Evolutionary conservation across 2,888 invertebrate genomes (phyloP).

Genomic region (Microplitis deprimator): DNA sequence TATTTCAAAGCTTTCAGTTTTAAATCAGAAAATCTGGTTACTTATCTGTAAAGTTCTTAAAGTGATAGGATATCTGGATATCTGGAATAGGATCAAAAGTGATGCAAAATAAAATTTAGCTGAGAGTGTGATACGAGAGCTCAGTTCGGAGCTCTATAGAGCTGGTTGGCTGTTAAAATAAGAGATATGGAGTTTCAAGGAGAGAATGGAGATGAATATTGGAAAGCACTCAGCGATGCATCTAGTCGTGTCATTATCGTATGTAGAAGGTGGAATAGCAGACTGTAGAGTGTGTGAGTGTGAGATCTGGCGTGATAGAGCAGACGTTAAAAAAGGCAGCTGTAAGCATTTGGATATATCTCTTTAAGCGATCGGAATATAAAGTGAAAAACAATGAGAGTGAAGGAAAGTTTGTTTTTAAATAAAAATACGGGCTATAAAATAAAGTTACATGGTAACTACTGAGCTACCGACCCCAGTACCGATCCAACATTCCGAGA

Average conservation of each 20-base stretch:
- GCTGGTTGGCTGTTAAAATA: not conserved
- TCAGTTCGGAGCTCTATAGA: not conserved
- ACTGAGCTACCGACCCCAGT: not conserved
- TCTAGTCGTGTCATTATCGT: constrained; percentile 50
- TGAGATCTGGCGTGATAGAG: not conserved
- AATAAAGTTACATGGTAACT: too few relatives aligned
- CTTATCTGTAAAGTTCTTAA: not conserved
- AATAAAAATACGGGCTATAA: not conserved
- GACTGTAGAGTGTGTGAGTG: constrained; percentile 42
- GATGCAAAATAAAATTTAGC: not conserved
- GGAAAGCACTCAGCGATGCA: constrained; percentile 50
- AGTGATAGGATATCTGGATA: not conserved
- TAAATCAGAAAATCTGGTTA: not conserved
- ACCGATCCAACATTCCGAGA: not conserved
- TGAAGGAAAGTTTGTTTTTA: not conserved
- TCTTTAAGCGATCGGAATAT: constrained; percentile 48
- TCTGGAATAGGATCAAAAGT: constrained; percentile 1
- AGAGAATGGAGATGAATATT: constrained; percentile 50
- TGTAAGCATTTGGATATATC: constrained; percentile 49
- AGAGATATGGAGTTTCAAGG: constrained; percentile 29
- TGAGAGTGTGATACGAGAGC: not conserved
- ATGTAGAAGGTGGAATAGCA: constrained; percentile 48
- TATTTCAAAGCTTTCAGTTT: not conserved
- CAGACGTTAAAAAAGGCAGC: constrained; percentile 41
- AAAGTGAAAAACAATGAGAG: constrained; percentile 10